These are phyloP conservation scores for Pseudopleuronectes americanus DNA, from an alignment of 2,797 vertebrate species.

Conservation along the genomic window DNA sequence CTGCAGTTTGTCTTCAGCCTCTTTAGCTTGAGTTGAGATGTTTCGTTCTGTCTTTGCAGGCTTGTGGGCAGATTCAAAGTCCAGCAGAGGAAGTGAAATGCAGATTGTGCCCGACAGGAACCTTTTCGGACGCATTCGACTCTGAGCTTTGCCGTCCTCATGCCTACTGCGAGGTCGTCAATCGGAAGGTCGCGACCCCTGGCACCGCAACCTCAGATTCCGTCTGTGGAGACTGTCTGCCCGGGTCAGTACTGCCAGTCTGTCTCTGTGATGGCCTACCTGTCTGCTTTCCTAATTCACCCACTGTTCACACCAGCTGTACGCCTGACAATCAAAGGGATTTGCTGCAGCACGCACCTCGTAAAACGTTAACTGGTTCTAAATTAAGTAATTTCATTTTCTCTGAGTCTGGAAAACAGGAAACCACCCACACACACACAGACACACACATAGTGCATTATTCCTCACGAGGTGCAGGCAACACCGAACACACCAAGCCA, in stretches of 20 bases:
- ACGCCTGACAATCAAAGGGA: conserved; percentile 11
- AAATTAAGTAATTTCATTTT: conserved; percentile 30
- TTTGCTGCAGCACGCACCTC: background rate
- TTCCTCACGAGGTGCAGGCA: conserved; percentile 29
- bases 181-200: conserved; percentile 69
- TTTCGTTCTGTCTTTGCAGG: conserved; percentile 67
- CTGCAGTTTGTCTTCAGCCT: conserved; percentile 9
- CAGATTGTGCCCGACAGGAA: conserved; percentile 81
- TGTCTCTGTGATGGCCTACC: conserved; percentile 10
- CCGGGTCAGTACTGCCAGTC: conserved; percentile 80
- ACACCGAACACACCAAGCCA: conserved; percentile 25
- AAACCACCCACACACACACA: background rate
- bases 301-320: background rate
- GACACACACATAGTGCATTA: conserved; percentile 3
- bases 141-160: conserved; percentile 82
- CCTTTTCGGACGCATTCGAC: conserved; percentile 84
- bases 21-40: background rate
- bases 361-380: conserved; percentile 37
- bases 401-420: conserved; percentile 23
- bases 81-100: conserved; percentile 77
- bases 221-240: conserved; percentile 87
- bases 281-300: conserved; percentile 11
- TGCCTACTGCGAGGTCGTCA: conserved; percentile 76
- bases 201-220: conserved; percentile 80
- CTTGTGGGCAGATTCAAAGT: conserved; percentile 71